phyloP scores from a whole-genome alignment of 2,888 invertebrate genomes.

The Chymomyza procnemis region DNA sequence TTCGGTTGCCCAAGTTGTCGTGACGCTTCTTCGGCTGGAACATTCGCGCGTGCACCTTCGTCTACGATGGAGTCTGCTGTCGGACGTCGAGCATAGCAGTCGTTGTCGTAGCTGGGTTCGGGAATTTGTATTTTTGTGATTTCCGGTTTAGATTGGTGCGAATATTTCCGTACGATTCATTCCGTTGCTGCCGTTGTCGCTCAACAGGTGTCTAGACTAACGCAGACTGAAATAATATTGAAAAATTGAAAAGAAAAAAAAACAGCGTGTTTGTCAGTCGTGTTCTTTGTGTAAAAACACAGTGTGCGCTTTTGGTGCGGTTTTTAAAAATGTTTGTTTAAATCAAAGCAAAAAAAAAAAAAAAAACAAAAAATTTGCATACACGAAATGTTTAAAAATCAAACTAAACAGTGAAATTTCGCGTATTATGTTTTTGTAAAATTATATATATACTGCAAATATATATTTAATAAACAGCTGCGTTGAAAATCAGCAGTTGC shows the following conservation, averaged over 20 bases:
- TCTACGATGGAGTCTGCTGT: constrained; percentile 3
- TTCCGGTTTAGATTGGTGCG: constrained; percentile 39
- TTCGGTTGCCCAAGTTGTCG: background rate
- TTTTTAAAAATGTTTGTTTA: background rate
- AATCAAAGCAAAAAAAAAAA: too few species aligned
- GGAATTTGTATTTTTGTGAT: constrained; percentile 13
- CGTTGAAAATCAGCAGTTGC: background rate
- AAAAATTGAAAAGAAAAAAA: background rate
- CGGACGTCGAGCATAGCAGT: background rate
- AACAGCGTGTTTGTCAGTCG: background rate
- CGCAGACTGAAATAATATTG: background rate
- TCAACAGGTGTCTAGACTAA: constrained; percentile 40
- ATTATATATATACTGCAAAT: background rate
- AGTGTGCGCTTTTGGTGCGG: background rate
- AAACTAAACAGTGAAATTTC: background rate
- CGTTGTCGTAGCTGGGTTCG: background rate
- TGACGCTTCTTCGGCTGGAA: constrained; percentile 9
- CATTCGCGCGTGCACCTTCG: constrained; percentile 8
- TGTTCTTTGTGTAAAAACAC: background rate
- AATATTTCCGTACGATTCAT: constrained; percentile 21
- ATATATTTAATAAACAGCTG: background rate
- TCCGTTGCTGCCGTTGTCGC: constrained; percentile 25
- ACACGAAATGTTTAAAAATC: background rate
- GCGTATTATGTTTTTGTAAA: background rate
- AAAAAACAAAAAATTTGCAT: background rate